These are phyloP conservation scores for Enteromius paludinosus DNA, from an alignment of 2,797 vertebrate genomes.

Conservation along the genomic window DNA sequence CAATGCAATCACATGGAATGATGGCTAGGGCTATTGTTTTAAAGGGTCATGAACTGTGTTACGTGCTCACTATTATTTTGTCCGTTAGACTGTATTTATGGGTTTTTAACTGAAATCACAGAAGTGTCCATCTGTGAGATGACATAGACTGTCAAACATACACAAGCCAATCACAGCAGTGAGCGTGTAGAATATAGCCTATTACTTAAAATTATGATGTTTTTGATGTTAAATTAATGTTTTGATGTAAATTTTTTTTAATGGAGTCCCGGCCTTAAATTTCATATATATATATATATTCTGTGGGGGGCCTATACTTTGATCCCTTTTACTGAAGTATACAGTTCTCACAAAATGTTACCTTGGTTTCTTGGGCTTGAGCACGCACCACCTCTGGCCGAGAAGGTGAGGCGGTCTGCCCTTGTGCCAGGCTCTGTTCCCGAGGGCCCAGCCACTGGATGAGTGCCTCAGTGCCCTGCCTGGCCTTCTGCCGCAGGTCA, in stretches of 20 bases:
- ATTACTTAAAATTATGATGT: not conserved
- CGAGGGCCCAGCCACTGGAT: slow-evolving; percentile 87
- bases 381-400: slow-evolving; percentile 86
- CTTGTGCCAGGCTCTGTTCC: slow-evolving; percentile 79
- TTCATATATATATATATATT: not conserved
- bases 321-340: not conserved
- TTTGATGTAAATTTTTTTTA: no score
- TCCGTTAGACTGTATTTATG: no score
- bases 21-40: not conserved
- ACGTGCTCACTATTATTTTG: no score
- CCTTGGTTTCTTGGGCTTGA: slow-evolving; percentile 95
- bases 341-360: slow-evolving; percentile 56
- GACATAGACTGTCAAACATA: no score
- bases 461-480: slow-evolving; percentile 78
- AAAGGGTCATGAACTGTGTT: not conserved
- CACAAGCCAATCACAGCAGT: no score
- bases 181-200: no score
- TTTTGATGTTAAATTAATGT: no score
- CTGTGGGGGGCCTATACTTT: not conserved
- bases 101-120: no score
- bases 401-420: slow-evolving; percentile 84
- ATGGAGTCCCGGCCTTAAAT: no score
- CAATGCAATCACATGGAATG: slow-evolving; percentile 12
- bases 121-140: no score
- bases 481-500: slow-evolving; percentile 81